Conservation (phyloP, 1,140 invertebrate species). For the Calliopsis andreniformis region DNA sequence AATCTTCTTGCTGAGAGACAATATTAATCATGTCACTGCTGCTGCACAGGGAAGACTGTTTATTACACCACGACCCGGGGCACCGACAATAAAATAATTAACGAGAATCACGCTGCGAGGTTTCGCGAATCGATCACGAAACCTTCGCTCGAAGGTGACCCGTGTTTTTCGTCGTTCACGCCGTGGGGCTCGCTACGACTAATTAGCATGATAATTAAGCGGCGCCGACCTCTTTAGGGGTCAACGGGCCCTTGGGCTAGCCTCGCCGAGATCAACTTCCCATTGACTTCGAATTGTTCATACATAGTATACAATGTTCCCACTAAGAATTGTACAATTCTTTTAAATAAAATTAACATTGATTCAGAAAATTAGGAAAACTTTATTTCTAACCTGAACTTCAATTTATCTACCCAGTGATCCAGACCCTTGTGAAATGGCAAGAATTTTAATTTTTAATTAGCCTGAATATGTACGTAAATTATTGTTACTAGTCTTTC, state of each 20-base stretch:
- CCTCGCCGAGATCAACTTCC: slow-evolving; percentile 32
- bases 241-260: slow-evolving; percentile 44
- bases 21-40: not conserved
- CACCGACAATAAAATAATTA: slow-evolving; percentile 60
- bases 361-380: too few species aligned
- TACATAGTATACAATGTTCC: not conserved
- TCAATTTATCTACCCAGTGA: too few species aligned
- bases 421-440: too few species aligned
- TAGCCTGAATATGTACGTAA: too few species aligned
- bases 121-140: slow-evolving; percentile 59
- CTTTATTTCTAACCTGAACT: too few species aligned
- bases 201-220: slow-evolving; percentile 69
- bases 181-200: slow-evolving; percentile 50
- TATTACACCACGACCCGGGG: slow-evolving; percentile 28
- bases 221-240: slow-evolving; percentile 52
- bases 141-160: slow-evolving; percentile 24
- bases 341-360: too few species aligned
- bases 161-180: slow-evolving; percentile 43
- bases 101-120: slow-evolving; percentile 49
- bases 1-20: not conserved
- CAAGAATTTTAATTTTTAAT: too few species aligned
- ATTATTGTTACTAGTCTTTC: too few species aligned
- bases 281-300: not conserved
- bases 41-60: slow-evolving; percentile 10
- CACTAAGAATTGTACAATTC: too few species aligned